These are phyloP conservation scores for Ruditapes philippinarum DNA, from an alignment of 1,140 invertebrate genomes.

Conservation along the genomic window DNA sequence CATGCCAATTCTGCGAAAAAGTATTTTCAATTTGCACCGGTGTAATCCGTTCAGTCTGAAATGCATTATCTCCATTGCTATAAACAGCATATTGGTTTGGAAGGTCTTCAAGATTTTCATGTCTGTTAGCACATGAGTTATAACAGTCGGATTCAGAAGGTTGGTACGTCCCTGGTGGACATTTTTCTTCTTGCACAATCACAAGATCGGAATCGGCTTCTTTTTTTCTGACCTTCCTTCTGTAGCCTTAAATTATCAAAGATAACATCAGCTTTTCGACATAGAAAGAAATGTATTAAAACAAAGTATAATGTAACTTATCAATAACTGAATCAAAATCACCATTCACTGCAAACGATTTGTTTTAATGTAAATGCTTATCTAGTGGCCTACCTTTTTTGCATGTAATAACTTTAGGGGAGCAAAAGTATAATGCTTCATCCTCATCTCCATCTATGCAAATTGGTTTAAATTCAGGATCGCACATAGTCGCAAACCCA, in stretches of 20 bases:
- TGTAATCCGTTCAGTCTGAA: no score
- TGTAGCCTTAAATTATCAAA: neutral
- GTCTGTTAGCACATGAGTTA: neutral
- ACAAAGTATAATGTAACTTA: no score
- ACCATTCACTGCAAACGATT: no score
- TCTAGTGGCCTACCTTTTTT: neutral
- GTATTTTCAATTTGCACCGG: no score
- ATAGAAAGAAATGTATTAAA: no score
- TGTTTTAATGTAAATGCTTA: no score
- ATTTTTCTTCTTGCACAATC: neutral
- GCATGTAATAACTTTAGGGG: neutral
- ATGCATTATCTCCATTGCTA: neutral
- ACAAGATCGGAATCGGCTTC: neutral
- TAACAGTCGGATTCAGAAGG: neutral
- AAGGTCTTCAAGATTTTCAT: neutral
- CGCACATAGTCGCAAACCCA: neutral
- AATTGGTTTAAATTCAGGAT: neutral
- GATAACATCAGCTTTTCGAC: no score
- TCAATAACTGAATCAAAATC: no score
- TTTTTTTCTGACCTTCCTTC: neutral
- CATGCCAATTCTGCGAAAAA: no score
- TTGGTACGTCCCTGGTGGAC: neutral
- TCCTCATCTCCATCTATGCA: neutral
- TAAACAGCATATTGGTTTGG: neutral
- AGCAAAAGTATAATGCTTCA: neutral